Evolutionary conservation across 1,140 invertebrate genomes (phyloP).

Genomic region (Goniozus legneri): DNA sequence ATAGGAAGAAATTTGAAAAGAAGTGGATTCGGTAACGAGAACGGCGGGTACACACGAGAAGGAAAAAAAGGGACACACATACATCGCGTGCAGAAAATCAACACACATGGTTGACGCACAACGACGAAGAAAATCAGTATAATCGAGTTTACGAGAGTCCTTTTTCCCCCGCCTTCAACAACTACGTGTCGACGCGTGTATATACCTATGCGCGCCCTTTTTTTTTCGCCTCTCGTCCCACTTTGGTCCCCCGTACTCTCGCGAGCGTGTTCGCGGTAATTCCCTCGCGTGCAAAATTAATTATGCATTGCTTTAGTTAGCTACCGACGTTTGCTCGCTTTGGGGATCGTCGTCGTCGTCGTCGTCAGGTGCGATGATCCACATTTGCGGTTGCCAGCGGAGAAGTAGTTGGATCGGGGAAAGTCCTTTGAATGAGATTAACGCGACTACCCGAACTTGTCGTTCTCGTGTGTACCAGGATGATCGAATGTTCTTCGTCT

Average conservation of each 20-base stretch:
- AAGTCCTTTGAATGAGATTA: slow-evolving; percentile 15
- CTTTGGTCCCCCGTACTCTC: neutral
- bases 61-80: too few relatives aligned
- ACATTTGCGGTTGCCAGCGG: too few relatives aligned
- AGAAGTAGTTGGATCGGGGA: too few relatives aligned
- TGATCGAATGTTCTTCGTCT: too few relatives aligned
- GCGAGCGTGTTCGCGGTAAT: slow-evolving; percentile 13
- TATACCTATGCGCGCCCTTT: slow-evolving; percentile 1
- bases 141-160: slow-evolving; percentile 30
- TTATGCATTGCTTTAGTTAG: slow-evolving; percentile 23
- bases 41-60: slow-evolving; percentile 8
- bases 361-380: neutral
- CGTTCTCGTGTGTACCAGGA: too few relatives aligned
- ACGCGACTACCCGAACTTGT: too few relatives aligned
- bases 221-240: neutral
- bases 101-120: too few relatives aligned
- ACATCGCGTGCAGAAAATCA: slow-evolving; percentile 29
- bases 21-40: neutral
- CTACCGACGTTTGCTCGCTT: slow-evolving; percentile 16
- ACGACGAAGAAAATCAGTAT: slow-evolving; percentile 28
- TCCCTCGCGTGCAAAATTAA: slow-evolving; percentile 23
- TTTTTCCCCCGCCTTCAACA: slow-evolving; percentile 2
- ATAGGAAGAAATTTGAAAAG: slow-evolving; percentile 8
- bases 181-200: slow-evolving; percentile 12
- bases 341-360: neutral